Evolutionary conservation across 1,140 invertebrate species (phyloP), one percentile per base, ranked within the genome.

Genomic region (Zophobas atratus): DNA sequence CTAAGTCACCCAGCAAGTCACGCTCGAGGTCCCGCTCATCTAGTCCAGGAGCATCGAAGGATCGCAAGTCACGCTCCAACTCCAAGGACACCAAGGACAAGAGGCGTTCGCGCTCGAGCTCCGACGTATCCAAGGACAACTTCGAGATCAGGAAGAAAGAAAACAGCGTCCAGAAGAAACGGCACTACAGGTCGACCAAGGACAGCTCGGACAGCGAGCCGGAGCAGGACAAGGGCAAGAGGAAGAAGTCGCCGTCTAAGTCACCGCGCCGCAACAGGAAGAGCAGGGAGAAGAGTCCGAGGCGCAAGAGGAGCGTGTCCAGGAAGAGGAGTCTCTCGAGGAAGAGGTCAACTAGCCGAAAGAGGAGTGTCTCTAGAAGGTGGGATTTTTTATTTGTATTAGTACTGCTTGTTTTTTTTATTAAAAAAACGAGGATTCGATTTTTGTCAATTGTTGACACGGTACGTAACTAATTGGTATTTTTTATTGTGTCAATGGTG

Each of bases 101-200:
- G 20, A 85, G 87, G 2, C 76, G 82, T 6, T 84, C 84, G 34
- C 81, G 88, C 4, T 88, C 84, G 4, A 83, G 80, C 78, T 85
- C 84, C 1, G 41, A 74, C 8, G 77, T 80, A 1, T 86, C 85
- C 1, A 88, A 91, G 77, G 89, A 90, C n/a, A 91, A 92, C 80
- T 93, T 94, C 84, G 93, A 94, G 83, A 92, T 94, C 76, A 87
- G 90, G 2, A 93, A 92, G 79, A 94, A 94, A 81, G 93, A 94
- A 82, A 91, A 94, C 77, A 94, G 93, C 57, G 90, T 95, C 4
- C 93, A 95, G 83, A 93, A 94, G 49, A 94, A 94, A 80, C 88
- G 96, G 35, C 95, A 96, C 70, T 97, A 97, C 83, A 90, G 96
- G 5, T 96, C 95, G 63, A 96, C 96, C 83, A 94, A 94, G 53